A percentile compares a stretch with the other conserved stretches of the same genome.
phyloP scores from a whole-genome alignment of 2,797 vertebrate genomes.

The Tachyglossus aculeatus region DNA sequence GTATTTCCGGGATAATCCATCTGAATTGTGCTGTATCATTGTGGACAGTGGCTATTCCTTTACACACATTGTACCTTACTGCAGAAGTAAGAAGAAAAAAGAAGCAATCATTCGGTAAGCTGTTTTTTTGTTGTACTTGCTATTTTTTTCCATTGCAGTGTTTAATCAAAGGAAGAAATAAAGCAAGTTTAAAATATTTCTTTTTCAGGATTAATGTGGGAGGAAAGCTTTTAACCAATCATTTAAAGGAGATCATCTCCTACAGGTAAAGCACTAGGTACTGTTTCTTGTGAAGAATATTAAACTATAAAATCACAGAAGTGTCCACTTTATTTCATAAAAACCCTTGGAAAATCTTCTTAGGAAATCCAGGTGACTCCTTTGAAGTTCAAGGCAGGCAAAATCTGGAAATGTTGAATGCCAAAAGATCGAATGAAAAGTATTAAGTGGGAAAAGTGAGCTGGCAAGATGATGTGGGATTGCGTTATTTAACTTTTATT shows the following conservation, averaged over 20 bases:
- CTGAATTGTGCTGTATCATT: slow-evolving; percentile 91
- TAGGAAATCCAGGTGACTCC: too few relatives aligned
- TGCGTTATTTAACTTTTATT: too few relatives aligned
- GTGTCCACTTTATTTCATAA: too few relatives aligned
- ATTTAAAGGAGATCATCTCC: slow-evolving; percentile 98
- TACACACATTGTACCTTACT: slow-evolving; percentile 94
- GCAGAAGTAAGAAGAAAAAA: slow-evolving; percentile 93
- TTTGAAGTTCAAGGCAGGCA: too few relatives aligned
- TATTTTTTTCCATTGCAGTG: not conserved
- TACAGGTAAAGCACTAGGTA: slow-evolving; percentile 82
- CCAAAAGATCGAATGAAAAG: too few relatives aligned
- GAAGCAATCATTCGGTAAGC: slow-evolving; percentile 92
- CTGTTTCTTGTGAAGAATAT: not conserved
- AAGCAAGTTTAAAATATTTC: slow-evolving; percentile 27
- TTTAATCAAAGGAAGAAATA: slow-evolving; percentile 7
- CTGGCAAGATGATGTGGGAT: too few relatives aligned
- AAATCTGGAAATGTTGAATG: too few relatives aligned
- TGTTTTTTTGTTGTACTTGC: not conserved
- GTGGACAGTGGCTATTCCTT: slow-evolving; percentile 97
- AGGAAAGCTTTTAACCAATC: slow-evolving; percentile 96
- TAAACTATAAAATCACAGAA: too few relatives aligned
- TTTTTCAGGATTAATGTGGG: slow-evolving; percentile 91
- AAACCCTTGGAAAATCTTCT: too few relatives aligned
- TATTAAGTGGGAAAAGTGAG: too few relatives aligned
- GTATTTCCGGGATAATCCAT: slow-evolving; percentile 89